Conservation (phyloP, 35 echinoderm and acorn worm species). For the Patiria miniata region DNA sequence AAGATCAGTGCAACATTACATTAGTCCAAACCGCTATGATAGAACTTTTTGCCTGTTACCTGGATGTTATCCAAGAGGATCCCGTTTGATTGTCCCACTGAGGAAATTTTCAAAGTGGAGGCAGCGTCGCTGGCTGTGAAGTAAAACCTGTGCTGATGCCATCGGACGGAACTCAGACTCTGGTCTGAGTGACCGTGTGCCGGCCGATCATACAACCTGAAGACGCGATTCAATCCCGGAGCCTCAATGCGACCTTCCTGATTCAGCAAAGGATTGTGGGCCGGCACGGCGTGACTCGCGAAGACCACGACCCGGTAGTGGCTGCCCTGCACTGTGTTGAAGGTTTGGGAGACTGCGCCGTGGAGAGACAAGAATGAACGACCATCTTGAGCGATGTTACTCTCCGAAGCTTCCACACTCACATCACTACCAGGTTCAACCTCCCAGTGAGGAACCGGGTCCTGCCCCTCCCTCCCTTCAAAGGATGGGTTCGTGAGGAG, state of each 20-base stretch:
- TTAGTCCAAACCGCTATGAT: too few species aligned
- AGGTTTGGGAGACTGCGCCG: neutral
- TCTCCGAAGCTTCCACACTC: neutral
- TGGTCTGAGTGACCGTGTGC: neutral
- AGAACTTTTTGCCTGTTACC: neutral
- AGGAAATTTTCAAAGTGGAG: neutral
- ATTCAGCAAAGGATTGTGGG: neutral
- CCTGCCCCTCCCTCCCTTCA: neutral
- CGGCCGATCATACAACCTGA: constrained; percentile 17
- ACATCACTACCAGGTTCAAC: neutral
- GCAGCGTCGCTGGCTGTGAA: constrained; percentile 6
- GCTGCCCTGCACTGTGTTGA: neutral
- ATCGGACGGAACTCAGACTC: neutral
- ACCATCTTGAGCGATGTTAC: neutral
- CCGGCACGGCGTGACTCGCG: neutral
- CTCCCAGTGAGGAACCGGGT: neutral
- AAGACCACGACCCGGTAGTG: constrained; percentile 1
- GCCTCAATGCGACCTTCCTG: constrained; percentile 37
- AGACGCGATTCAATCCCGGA: constrained; percentile 16
- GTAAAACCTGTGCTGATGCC: neutral
- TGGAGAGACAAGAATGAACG: neutral
- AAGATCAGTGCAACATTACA: too few species aligned
- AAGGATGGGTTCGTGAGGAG: constrained; percentile 27
- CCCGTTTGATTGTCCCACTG: neutral
- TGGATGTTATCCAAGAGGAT: constrained; percentile 14